Base-by-base conservation (phyloP, 64 coral and sea anemone species). In the Montipora efflorescens region DNA sequence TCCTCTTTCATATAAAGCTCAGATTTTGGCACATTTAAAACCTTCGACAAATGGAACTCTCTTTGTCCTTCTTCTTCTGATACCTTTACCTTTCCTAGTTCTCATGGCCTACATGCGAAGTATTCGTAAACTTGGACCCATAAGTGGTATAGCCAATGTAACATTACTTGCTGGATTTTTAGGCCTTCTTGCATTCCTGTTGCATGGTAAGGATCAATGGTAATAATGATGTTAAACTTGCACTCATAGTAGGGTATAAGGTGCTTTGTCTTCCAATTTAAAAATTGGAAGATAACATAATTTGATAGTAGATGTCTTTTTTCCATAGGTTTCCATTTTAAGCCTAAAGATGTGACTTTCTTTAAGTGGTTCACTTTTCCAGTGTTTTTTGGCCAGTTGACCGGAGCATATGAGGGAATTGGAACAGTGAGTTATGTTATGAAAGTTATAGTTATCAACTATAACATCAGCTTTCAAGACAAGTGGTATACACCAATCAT, bases 351-450 rank as follows among this genome's bases (percentile, higher is more conserved):
- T 9, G 79, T 96, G 52, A 85, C 67, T 57, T 78, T 90, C 16
- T 83, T 59, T 4, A 96, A 72, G 46, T 89, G 93, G 68, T 75
- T 78, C 4, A 99, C 98, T 8, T 96, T 99, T 80, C 98, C 98
- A 47, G 82, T 99, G 1, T 99, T 99, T 92, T 99, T 99, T 94
- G 98, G 98, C 5, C 98, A 99, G 50, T 47, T 96, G 66, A 96
- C 95, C 70, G 87, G 95, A 78, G 98, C 98, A 6, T 99, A 94
- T 88, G 98, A 99, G 87, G 98, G 98, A 58, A 99, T 99, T 76
- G 98, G 98, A 80, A 94, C 91, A 52, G 98, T 99, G 83, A 96
- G 95, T 99, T 80, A 16, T 12, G 28, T 14, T 46, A 76, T 45
- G 4, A 8, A 9, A 45, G 23, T 76, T 76, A 36, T 8, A 1